Evolutionary conservation across 2,888 invertebrate species (phyloP), one percentile per base, ranked within the genome.

Genomic region (Sphaeridia pumilis): DNA sequence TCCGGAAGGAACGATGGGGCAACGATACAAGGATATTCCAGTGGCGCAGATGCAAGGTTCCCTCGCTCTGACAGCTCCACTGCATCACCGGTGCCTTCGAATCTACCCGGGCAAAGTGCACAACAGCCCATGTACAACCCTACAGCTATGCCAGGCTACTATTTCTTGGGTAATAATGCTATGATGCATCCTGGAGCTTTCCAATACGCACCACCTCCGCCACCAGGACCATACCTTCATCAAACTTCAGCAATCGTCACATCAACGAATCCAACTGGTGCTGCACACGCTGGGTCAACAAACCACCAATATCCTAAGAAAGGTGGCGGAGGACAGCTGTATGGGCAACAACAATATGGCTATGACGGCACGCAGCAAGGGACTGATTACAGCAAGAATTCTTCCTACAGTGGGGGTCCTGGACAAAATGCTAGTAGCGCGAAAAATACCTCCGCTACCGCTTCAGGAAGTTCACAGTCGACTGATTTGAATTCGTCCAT

Each of bases 401-500:
- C n/a, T n/a, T 62, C 60, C 49, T 60, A 60, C 43, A 51, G 59
- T 46, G 59, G 60, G 31, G 58, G 59, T 14, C 55, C 57, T 4
- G 61, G 60, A 26, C 61, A 31, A 60, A 55, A 60, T 57, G 57
- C 64, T 42, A 59, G 56, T 47, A 52, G 60, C 21, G 58, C 57
- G 24, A 61, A 61, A 35, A 66, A 62, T 20, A 61, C 66, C 3
- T 55, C 64, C 48, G 66, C 66, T 67, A 72, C 67, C 49, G 78
- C 80, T 46, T 76, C 78, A 58, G 52, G 60, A 56, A 55, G 46
- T 55, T 65, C 64, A 25, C 64, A 65, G 59, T 56, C 62, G 45
- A 80, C 83, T 48, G 89, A 88, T 66, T 78, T 88, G 68, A 75
- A 77, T 66, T 80, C 80, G 62, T 82, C 84, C 28, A 87, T 89